Conservation (phyloP, 2,113 vertebrate genomes). For the Chascanopsetta lugubris region DNA sequence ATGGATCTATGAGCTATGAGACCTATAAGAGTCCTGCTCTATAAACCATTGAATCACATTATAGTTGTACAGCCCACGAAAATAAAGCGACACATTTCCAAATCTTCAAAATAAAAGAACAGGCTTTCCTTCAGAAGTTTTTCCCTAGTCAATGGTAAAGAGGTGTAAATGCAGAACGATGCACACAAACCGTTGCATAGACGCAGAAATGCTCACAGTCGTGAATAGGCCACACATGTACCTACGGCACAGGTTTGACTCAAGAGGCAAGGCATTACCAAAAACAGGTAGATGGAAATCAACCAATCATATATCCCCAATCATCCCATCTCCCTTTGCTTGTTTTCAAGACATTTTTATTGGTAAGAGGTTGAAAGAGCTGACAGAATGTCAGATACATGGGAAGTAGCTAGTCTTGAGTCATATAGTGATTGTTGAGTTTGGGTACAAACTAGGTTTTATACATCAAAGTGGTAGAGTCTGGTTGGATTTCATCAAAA, state of each 20-base stretch:
- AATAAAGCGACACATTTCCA: no score
- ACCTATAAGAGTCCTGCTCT: background rate
- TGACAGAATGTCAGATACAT: background rate
- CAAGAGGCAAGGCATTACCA: no score
- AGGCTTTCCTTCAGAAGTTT: no score
- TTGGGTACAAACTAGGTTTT: background rate
- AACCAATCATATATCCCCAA: no score
- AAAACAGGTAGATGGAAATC: background rate
- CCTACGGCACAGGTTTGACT: no score
- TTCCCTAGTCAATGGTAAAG: no score
- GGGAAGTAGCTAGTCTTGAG: no score
- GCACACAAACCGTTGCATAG: no score
- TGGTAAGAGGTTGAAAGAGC: background rate
- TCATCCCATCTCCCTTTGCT: background rate
- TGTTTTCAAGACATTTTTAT: background rate
- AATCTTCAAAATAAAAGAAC: no score
- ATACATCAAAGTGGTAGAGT: background rate
- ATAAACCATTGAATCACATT: background rate
- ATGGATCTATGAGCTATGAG: background rate
- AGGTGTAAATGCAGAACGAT: no score
- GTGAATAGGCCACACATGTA: no score
- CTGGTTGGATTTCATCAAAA: constrained; percentile 4
- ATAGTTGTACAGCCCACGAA: background rate
- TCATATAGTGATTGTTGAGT: background rate
- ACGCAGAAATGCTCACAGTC: no score